Evolutionary conservation across 2,113 vertebrate species (phyloP).

Genomic region (Leptosomus discolor): DNA sequence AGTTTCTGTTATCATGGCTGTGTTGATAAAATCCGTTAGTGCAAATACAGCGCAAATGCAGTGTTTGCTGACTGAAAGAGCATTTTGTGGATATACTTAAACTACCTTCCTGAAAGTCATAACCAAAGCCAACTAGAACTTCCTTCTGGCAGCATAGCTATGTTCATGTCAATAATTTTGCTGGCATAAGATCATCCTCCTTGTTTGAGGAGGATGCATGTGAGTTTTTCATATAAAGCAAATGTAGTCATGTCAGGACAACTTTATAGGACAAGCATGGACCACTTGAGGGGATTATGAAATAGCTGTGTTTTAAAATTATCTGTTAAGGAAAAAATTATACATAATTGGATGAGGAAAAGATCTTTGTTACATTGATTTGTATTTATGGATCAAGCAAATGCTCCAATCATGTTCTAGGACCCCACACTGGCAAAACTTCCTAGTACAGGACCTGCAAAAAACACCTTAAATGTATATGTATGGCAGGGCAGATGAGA

Average conservation of each 20-base stretch:
- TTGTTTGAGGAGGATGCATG: neutral
- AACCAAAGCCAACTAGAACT: neutral
- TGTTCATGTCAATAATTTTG: neutral
- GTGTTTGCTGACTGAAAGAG: neutral
- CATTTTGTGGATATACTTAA: neutral
- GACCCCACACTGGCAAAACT: neutral
- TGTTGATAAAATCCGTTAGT: neutral
- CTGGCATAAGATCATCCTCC: neutral
- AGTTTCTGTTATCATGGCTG: neutral
- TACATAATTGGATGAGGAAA: neutral
- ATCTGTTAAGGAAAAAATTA: neutral
- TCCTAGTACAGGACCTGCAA: neutral
- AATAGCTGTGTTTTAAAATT: neutral
- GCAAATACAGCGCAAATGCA: neutral
- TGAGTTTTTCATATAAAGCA: neutral
- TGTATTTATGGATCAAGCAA: neutral
- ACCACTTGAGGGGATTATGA: neutral
- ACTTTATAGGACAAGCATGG: fast-evolving
- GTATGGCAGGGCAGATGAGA: neutral
- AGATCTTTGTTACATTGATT: neutral
- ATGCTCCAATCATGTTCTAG: neutral
- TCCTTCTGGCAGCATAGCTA: neutral
- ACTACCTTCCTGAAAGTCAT: neutral
- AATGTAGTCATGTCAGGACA: neutral
- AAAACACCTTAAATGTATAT: neutral